A percentile compares a stretch with the other conserved stretches of the same genome.
Evolutionary conservation across 23 tunicate genomes (phyloP).

Genomic region (Diplosoma virens): DNA sequence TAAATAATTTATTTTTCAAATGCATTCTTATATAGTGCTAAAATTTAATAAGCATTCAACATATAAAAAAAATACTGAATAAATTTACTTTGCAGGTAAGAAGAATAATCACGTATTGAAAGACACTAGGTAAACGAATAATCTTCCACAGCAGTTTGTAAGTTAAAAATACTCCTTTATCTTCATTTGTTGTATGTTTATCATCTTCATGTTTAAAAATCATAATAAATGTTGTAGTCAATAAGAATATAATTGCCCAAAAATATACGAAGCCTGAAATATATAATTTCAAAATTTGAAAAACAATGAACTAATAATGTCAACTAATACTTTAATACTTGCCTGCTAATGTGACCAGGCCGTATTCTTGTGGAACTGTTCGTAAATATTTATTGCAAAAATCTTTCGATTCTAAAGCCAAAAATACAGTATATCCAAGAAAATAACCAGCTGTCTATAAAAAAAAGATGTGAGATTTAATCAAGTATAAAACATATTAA

Average conservation of each 20-base stretch:
- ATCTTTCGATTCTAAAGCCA: slow-evolving; percentile 88
- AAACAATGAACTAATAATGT: too few species aligned
- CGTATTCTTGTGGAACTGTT: slow-evolving; percentile 47
- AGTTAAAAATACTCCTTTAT: slow-evolving; percentile 77
- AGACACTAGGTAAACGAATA: slow-evolving; percentile 53
- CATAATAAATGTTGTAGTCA: slow-evolving; percentile 90
- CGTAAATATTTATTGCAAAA: slow-evolving; percentile 87
- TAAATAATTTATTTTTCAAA: too few species aligned
- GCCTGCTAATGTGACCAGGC: slow-evolving; percentile 77
- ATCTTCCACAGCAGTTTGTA: slow-evolving; percentile 87
- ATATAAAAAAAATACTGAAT: not conserved
- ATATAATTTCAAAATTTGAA: not conserved
- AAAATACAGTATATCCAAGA: slow-evolving; percentile 85
- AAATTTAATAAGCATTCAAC: not conserved
- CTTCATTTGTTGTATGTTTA: slow-evolving; percentile 28
- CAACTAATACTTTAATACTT: not conserved
- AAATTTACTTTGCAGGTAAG: slow-evolving; percentile 82
- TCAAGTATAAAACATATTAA: too few species aligned
- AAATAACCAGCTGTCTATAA: slow-evolving; percentile 95
- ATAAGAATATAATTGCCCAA: slow-evolving; percentile 84
- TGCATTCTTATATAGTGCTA: too few species aligned
- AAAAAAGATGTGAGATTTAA: too few species aligned
- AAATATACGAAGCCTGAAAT: slow-evolving; percentile 82
- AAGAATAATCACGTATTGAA: slow-evolving; percentile 72
- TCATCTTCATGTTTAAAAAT: slow-evolving; percentile 65